These are phyloP conservation scores for Xiphias gladius DNA, from an alignment of 2,113 vertebrate genomes.

Conservation along the genomic window DNA sequence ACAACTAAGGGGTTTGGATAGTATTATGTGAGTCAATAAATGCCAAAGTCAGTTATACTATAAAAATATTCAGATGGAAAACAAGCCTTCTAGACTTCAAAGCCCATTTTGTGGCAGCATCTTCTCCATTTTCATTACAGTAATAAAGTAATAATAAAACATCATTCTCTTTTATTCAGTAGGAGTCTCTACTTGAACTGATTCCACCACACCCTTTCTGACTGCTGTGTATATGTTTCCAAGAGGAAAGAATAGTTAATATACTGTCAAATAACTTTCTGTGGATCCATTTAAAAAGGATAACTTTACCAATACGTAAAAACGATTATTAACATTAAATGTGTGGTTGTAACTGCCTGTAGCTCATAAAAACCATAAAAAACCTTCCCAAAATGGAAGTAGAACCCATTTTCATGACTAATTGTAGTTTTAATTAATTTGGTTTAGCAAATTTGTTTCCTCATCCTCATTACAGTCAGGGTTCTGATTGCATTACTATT, in stretches of 20 bases:
- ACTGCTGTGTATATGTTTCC: constrained; percentile 11
- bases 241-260: constrained; percentile 9
- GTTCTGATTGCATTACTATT: too few species aligned
- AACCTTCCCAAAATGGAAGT: too few species aligned
- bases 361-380: not conserved
- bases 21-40: constrained; percentile 40
- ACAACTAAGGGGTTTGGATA: constrained; percentile 39
- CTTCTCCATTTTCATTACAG: constrained; percentile 28
- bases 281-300: not conserved
- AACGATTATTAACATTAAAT: not conserved
- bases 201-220: constrained; percentile 36
- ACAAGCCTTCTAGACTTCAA: constrained; percentile 34
- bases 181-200: constrained; percentile 1
- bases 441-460: too few species aligned
- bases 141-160: constrained; percentile 56
- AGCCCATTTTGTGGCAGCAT: constrained; percentile 38
- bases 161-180: constrained; percentile 36
- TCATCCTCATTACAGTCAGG: too few species aligned
- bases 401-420: too few species aligned
- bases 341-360: not conserved
- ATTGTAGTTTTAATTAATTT: too few species aligned
- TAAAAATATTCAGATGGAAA: constrained; percentile 35
- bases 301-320: not conserved
- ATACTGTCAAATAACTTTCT: not conserved
- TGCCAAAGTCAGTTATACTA: constrained; percentile 45